Conservation (phyloP, 2,888 invertebrate genomes). For the Dexiosoma caninum region DNA sequence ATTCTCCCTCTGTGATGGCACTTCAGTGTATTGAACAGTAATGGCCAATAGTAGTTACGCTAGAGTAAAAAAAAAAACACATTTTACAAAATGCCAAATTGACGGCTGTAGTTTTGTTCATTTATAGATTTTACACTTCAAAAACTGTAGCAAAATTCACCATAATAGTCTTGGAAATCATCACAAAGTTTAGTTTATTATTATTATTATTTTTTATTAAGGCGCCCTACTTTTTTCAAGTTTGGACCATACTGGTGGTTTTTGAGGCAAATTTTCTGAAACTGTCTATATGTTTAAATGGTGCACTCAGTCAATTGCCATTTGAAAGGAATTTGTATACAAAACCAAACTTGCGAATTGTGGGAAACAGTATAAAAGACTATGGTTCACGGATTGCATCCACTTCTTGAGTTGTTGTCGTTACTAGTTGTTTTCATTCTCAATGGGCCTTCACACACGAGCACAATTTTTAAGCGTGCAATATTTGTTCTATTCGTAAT, state of each 20-base stretch:
- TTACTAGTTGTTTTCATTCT: neutral
- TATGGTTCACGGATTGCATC: slow-evolving; percentile 31
- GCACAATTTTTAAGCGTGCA: no score
- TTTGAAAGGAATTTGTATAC: neutral
- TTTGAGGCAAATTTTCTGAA: neutral
- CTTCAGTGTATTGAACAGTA: neutral
- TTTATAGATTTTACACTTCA: no score
- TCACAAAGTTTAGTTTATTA: no score
- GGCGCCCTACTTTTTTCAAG: neutral
- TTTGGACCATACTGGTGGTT: neutral
- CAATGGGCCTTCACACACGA: no score
- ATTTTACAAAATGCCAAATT: no score
- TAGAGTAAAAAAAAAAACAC: neutral
- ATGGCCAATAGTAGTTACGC: neutral
- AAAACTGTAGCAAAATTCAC: no score
- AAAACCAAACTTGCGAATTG: slow-evolving; percentile 1
- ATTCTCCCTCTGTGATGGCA: neutral
- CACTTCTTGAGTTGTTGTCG: neutral
- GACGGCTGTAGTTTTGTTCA: no score
- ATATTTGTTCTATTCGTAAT: no score
- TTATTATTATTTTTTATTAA: no score
- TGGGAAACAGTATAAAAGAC: neutral
- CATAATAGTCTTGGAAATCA: no score
- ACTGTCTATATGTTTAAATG: no score
- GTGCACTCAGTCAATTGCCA: slow-evolving; percentile 24